Evolutionary conservation across 2,888 invertebrate genomes (phyloP), one percentile per base, ranked within the genome.

Genomic region (Argyresthia goedartella): DNA sequence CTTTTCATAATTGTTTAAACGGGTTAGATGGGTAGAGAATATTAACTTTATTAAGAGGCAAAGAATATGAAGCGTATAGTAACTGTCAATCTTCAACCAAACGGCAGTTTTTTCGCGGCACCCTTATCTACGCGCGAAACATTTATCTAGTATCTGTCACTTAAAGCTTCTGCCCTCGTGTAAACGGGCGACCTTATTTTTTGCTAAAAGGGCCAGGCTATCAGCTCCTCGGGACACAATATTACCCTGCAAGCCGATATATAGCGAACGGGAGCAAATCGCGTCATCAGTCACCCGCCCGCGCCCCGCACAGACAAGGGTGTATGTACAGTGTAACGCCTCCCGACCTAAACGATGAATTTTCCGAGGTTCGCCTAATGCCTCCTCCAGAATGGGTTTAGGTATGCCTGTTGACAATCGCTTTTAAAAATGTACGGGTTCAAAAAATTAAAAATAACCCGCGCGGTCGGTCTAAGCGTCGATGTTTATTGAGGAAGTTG

Each of bases 121-220:
- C 69, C 75, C 76, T 75, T 79, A 80, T 81, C 79, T 79, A 69
- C 65, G 69, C 69, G 77, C 71, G 73, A 79, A 76, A 79, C 80
- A 82, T 84, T 82, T 84, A 84, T 84, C 84, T 82, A 80, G 77
- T 74, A 81, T 82, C 78, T 81, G 82, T 82, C 82, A 81, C 77
- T 81, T 81, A 76, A 81, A 81, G 76, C 77, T 72, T 76, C 76
- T 79, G 75, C 81, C 77, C 78, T 80, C 75, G 73, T 81, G 76
- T 80, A 77, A 82, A 74, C 74, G 81, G 75, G 70, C 74, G 81
- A 81, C 81, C 81, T 81, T 82, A 82, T 82, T 85, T 82, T 84
- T 84, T 82, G 76, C 68, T 71, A 73, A 69, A 79, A 76, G 73
- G 76, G 72, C 74, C 69, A 59, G 72, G 81, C 72, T 81, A 85